Evolutionary conservation across 2,888 invertebrate genomes (phyloP), one percentile per base, ranked within the genome.

Genomic region (Noctua janthe): DNA sequence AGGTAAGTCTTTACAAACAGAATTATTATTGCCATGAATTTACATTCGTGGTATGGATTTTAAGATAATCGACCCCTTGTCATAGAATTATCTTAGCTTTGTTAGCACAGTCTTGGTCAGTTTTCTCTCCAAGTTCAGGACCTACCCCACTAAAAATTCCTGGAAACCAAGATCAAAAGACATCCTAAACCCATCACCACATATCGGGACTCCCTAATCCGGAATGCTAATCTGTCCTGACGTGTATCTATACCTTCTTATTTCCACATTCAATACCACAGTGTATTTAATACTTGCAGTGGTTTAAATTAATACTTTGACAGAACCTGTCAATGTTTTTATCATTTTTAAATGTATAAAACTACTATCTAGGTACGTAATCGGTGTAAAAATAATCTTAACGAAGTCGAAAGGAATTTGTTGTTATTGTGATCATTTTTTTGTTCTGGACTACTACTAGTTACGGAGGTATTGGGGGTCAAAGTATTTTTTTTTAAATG

Each of bases 171-270:
- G 47, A 74, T 84, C 83, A 84, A 83, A 83, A 29, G 59, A 67
- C 15, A 15, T 15, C 71, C 35, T 74, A 83, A 83, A 83, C 39
- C n/a, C 8, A 67, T 83, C 59, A 67, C 39, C 59, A 83, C 74
- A 47, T 62, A 80, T n/a, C 54, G 23, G 11, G 43, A 39, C 72
- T 78, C 62, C 47, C 35, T 74, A 76, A 66, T 74, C 43, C 62
- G 84, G 77, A 77, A 84, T 81, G 84, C 81, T 84, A 84, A 84
- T 74, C 59, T 78, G n/a, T 84, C 10, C 49, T 78, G 81, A 78
- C 74, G 71, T 74, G 5, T 1, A 11, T 74, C 59, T 35, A 10
- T 6, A 2, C 5, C 43, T 78, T 86, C 74, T 84, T 78, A 70
- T 84, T 77, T 59, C 15, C 23, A 77, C 49, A 78, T 69, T 43